A percentile compares a stretch with the other conserved stretches of the same genome.
Conservation (phyloP, 1,140 invertebrate genomes). For the Drosophila miranda region DNA sequence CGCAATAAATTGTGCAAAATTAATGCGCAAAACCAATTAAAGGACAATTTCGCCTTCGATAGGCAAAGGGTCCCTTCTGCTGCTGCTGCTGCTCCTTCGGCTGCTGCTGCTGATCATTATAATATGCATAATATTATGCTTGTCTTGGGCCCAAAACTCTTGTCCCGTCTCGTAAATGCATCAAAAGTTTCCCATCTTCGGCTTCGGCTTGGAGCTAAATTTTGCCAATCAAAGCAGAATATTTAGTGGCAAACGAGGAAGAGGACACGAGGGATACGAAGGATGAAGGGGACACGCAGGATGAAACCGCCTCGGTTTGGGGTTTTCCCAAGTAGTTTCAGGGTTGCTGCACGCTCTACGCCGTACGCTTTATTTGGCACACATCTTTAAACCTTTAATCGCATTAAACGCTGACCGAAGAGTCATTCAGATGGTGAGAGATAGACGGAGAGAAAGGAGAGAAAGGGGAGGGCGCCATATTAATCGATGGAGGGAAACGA, state of each 20-base stretch:
- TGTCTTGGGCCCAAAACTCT: conserved; percentile 51
- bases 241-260: conserved; percentile 31
- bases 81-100: conserved; percentile 33
- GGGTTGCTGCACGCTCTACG: conserved; percentile 31
- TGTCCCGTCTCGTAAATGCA: conserved; percentile 22
- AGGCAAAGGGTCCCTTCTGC: conserved; percentile 36
- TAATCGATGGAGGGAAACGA: too few species aligned
- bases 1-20: conserved; percentile 78
- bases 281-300: too few species aligned
- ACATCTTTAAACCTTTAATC: conserved; percentile 80
- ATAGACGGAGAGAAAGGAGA: background rate
- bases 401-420: conserved; percentile 72
- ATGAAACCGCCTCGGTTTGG: too few species aligned
- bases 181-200: conserved; percentile 34
- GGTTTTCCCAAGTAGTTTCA: conserved; percentile 8
- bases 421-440: conserved; percentile 22
- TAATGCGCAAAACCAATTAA: conserved; percentile 78
- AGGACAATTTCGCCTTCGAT: conserved; percentile 64
- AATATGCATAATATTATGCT: conserved; percentile 74
- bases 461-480: too few species aligned
- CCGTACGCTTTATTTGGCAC: conserved; percentile 72
- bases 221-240: conserved; percentile 55
- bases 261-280: too few species aligned
- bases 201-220: conserved; percentile 44
- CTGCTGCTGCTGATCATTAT: conserved; percentile 56